Evolutionary conservation across 1,140 invertebrate genomes (phyloP).

Genomic region (Plectus sambesii): DNA sequence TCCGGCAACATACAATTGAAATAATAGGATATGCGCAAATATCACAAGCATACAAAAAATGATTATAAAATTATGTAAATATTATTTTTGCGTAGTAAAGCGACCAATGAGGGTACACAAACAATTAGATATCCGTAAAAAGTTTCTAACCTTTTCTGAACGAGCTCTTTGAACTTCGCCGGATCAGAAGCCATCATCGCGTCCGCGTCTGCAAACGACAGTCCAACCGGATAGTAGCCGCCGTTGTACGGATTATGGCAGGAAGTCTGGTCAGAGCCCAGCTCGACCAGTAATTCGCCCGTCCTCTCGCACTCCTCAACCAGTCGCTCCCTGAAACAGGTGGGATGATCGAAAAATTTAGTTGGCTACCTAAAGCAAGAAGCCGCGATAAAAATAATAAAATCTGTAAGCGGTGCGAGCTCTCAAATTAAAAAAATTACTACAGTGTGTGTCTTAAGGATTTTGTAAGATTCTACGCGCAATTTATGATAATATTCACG

Average conservation of each 20-base stretch:
- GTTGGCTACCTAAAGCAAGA: too few species aligned
- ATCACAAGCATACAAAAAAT: too few species aligned
- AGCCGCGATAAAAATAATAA: not conserved
- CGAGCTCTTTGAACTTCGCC: constrained; percentile 52
- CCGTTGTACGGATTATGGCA: constrained; percentile 59
- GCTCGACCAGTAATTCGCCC: constrained; percentile 55
- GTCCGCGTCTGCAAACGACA: constrained; percentile 49
- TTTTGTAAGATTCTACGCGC: too few species aligned
- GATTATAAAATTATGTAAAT: too few species aligned
- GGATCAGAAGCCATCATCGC: constrained; percentile 53
- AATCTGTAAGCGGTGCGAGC: not conserved
- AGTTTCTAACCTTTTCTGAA: constrained; percentile 53
- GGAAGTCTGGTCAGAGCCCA: constrained; percentile 62
- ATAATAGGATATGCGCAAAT: too few species aligned
- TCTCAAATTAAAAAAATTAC: too few species aligned
- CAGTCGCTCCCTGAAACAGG: constrained; percentile 52
- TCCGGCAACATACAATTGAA: too few species aligned
- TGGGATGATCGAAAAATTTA: not conserved
- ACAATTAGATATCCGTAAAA: constrained; percentile 6
- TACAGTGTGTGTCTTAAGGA: too few species aligned
- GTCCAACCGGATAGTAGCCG: constrained; percentile 58
- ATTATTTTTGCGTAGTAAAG: too few species aligned
- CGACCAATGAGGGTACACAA: not conserved
- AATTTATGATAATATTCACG: too few species aligned
- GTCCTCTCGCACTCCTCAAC: constrained; percentile 52